These are phyloP conservation scores for Lepidurus couesii DNA, from an alignment of 1,140 invertebrate species.

Conservation along the genomic window DNA sequence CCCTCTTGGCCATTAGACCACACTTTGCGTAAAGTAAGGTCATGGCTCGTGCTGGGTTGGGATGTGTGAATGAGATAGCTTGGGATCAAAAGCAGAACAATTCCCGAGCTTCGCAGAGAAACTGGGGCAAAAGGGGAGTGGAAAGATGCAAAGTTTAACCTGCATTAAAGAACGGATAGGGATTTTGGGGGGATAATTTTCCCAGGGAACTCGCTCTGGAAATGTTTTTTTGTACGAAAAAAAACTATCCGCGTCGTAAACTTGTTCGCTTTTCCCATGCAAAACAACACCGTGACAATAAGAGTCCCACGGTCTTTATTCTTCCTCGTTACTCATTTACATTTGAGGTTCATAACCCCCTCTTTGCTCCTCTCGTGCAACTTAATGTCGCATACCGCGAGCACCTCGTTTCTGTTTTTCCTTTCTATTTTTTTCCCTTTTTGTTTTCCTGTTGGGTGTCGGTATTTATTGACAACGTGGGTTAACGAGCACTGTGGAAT, in stretches of 20 bases:
- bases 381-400: background rate
- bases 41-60: too few relatives aligned
- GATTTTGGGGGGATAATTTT: too few relatives aligned
- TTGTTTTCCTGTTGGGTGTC: background rate
- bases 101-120: too few relatives aligned
- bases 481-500: background rate
- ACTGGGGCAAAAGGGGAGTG: too few relatives aligned
- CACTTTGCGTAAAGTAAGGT: background rate
- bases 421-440: background rate
- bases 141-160: too few relatives aligned
- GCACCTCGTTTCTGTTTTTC: background rate
- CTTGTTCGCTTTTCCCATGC: conserved; percentile 11
- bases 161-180: too few relatives aligned
- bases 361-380: background rate
- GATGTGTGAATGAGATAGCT: too few relatives aligned
- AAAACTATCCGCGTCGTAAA: background rate
- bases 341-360: background rate
- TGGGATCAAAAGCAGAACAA: too few relatives aligned
- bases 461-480: background rate
- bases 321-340: background rate
- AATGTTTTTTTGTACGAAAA: background rate
- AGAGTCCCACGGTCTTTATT: background rate
- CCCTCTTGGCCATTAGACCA: background rate
- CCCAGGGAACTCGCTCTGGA: too few relatives aligned
- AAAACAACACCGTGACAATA: background rate